Conservation (phyloP, 1,140 invertebrate genomes). For the Drosophila busckii region DNA sequence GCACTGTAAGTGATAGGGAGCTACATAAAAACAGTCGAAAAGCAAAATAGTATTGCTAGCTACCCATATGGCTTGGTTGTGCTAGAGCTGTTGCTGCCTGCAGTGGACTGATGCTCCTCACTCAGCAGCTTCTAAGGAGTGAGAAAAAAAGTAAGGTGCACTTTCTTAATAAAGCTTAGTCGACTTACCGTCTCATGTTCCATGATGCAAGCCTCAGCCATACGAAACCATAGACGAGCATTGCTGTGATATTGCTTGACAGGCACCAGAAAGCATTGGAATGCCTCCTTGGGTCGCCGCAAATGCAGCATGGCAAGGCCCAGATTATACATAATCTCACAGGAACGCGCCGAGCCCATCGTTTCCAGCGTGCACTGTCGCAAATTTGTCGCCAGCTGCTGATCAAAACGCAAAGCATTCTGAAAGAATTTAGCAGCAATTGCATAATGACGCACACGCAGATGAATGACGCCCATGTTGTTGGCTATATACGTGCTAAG, state of each 20-base stretch:
- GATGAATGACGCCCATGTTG: constrained; percentile 93
- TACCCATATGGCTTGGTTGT: constrained; percentile 46
- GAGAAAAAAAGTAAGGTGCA: not conserved
- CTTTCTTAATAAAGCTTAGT: not conserved
- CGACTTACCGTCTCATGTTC: constrained; percentile 83
- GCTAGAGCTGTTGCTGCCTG: constrained; percentile 5
- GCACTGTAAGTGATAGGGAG: constrained; percentile 80
- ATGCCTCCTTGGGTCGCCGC: constrained; percentile 89
- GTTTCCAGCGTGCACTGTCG: constrained; percentile 49
- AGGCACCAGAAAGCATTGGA: constrained; percentile 94
- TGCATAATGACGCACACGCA: constrained; percentile 91
- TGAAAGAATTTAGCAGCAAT: constrained; percentile 92
- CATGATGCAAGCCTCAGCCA: constrained; percentile 95
- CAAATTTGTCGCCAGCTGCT: constrained; percentile 81
- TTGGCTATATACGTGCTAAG: constrained; percentile 89
- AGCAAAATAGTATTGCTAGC: not conserved
- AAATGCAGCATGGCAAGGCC: constrained; percentile 92
- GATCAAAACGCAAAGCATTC: constrained; percentile 90
- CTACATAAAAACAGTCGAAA: not conserved
- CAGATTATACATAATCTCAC: constrained; percentile 94
- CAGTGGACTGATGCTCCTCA: constrained; percentile 39
- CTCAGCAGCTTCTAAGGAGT: constrained; percentile 40
- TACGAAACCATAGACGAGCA: constrained; percentile 92
- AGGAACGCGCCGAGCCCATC: constrained; percentile 82
- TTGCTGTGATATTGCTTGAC: constrained; percentile 92